These are phyloP conservation scores for Cyclopterus lumpus DNA, from an alignment of 2,797 vertebrate species.

Conservation along the genomic window DNA sequence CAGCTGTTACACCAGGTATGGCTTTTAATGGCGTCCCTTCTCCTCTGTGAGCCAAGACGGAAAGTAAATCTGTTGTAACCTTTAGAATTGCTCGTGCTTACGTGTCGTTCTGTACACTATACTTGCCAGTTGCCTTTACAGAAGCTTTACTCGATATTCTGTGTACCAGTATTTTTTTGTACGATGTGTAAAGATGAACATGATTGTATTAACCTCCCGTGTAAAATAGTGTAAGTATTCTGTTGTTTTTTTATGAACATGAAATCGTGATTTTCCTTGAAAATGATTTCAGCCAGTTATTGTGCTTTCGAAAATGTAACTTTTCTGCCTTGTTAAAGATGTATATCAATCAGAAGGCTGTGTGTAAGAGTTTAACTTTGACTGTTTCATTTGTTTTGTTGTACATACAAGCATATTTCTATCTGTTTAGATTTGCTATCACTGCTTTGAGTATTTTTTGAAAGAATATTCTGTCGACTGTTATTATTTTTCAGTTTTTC, in stretches of 20 bases:
- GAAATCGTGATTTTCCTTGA: neutral
- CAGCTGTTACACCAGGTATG: constrained; percentile 19
- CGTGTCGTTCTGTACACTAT: constrained; percentile 45
- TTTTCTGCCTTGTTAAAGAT: constrained; percentile 33
- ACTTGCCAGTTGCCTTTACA: constrained; percentile 63
- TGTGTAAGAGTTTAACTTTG: constrained; percentile 18
- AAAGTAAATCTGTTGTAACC: constrained; percentile 55
- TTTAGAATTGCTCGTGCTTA: constrained; percentile 52
- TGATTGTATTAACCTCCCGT: constrained; percentile 56
- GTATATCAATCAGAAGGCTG: constrained; percentile 9
- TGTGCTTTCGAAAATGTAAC: constrained; percentile 28
- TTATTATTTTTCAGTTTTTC: neutral
- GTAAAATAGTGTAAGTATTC: constrained; percentile 50
- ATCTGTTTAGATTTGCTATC: neutral
- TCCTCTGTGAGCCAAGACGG: constrained; percentile 42
- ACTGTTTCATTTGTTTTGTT: neutral
- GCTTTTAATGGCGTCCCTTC: constrained; percentile 28
- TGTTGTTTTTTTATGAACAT: constrained; percentile 35
- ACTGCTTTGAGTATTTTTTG: neutral
- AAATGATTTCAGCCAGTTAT: constrained; percentile 9
- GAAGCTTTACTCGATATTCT: constrained; percentile 52
- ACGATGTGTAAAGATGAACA: constrained; percentile 49
- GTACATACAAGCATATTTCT: neutral
- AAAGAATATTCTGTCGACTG: neutral
- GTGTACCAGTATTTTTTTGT: constrained; percentile 49